Evolutionary conservation across 1,140 invertebrate genomes (phyloP), one percentile per base, ranked within the genome.

Genomic region (Drosophila jambulina): DNA sequence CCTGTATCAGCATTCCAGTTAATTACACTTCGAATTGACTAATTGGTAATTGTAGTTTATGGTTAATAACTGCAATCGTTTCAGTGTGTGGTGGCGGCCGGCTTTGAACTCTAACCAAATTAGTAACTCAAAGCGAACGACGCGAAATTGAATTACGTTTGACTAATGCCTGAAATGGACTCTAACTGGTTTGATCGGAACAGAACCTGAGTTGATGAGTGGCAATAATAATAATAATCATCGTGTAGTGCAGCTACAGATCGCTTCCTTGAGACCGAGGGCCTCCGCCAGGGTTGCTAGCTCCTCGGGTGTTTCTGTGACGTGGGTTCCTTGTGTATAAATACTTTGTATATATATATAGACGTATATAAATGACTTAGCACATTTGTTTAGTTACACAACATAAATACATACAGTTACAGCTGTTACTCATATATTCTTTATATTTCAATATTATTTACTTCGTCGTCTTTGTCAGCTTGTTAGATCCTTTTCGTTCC

Each of bases 341-440:
- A 61, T 81, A 62, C 49, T 75, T 62, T 85, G 71, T 88, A 86
- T 82, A 70, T 86, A 70, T 86, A 68, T 81, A 78, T 87, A 90
- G 82, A 85, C 78, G 78, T 85, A 82, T 86, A 87, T 90, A 87
- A 85, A 91, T 85, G 81, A 90, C 74, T 86, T 87, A 82, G 82
- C 87, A 91, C 87, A 75, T 85, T 71, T 80, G 51, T 38, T 54
- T 76, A 90, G 85, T 85, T 90, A 88, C 86, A 85, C 85, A 90
- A 90, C 82, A 90, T 90, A 85, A 90, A 90, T 90, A 90, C 85
- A 79, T 84, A 80, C 57, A 65, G 51, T 57, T 82, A 75, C 48
- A 80, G 60, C 58, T 63, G 62, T 63, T 76, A 63, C 63, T 64
- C 48, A 63, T 71, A 59, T 59, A 64, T 45, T 74, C 61, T 77